These are phyloP conservation scores for Bombus balteatus DNA, from an alignment of 1,140 invertebrate species.

Conservation along the genomic window DNA sequence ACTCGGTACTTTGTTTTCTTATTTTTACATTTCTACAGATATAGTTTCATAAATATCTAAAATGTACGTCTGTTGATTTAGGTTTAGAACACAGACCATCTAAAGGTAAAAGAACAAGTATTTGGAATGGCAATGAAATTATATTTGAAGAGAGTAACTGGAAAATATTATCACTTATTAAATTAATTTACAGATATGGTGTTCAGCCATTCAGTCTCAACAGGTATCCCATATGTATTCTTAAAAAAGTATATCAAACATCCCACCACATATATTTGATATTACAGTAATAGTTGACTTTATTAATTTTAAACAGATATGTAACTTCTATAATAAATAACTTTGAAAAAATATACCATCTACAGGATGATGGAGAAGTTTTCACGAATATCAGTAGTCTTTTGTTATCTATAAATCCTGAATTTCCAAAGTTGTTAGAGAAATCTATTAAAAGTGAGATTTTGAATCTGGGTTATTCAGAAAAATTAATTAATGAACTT, in stretches of 20 bases:
- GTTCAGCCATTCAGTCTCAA: conserved; percentile 80
- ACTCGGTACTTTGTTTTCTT: conserved; percentile 78
- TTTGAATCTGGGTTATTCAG: conserved; percentile 77
- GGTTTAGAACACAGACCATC: conserved; percentile 74
- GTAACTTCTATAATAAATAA: conserved; percentile 71
- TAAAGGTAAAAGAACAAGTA: conserved; percentile 70
- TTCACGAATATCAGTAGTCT: conserved; percentile 83
- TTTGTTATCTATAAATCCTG: conserved; percentile 82
- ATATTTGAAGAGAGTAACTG: conserved; percentile 83
- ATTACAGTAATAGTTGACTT: not conserved
- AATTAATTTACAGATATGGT: conserved; percentile 85
- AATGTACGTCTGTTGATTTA: conserved; percentile 49
- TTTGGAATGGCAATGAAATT: conserved; percentile 84
- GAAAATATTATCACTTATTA: conserved; percentile 78
- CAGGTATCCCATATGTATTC: conserved; percentile 68
- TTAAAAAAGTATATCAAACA: not conserved
- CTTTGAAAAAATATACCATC: conserved; percentile 84
- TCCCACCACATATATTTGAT: not conserved
- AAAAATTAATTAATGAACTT: conserved; percentile 84
- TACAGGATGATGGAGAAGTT: conserved; percentile 82
- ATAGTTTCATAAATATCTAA: not conserved
- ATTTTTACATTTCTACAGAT: conserved; percentile 3
- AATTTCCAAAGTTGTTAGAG: conserved; percentile 82
- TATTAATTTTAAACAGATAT: conserved; percentile 63
- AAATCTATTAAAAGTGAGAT: conserved; percentile 80